A percentile compares a stretch with the other conserved stretches of the same genome.
These are phyloP conservation scores for Scaptomyza tumidula DNA, from an alignment of 2,888 invertebrate genomes.

Conservation along the genomic window DNA sequence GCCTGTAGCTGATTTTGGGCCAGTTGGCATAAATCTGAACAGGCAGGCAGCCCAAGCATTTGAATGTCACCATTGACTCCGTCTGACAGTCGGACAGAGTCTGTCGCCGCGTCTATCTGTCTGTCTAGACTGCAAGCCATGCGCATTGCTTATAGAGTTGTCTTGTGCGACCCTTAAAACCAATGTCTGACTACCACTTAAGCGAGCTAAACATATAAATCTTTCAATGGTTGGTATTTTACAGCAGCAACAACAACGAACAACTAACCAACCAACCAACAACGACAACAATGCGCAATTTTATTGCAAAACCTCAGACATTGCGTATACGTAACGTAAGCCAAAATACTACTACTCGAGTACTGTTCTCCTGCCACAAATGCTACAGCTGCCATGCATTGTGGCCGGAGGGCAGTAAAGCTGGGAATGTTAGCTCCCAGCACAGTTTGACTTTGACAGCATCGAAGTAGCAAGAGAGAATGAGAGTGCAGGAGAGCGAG, in stretches of 20 bases:
- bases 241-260: slow-evolving; percentile 33
- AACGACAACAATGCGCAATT: slow-evolving; percentile 70
- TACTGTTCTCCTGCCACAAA: slow-evolving; percentile 58
- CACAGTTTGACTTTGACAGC: slow-evolving; percentile 46
- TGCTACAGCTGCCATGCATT: slow-evolving; percentile 66
- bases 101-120: slow-evolving; percentile 44
- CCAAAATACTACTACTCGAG: slow-evolving; percentile 27
- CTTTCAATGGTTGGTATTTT: slow-evolving; percentile 73
- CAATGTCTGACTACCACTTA: slow-evolving; percentile 78
- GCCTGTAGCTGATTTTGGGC: slow-evolving; percentile 18
- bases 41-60: slow-evolving; percentile 52
- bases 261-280: slow-evolving; percentile 27
- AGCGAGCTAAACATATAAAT: slow-evolving; percentile 76
- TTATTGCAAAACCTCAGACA: slow-evolving; percentile 76
- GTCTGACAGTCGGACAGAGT: slow-evolving; percentile 2
- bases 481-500: background rate
- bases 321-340: slow-evolving; percentile 75
- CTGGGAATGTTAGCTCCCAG: slow-evolving; percentile 32
- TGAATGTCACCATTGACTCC: slow-evolving; percentile 65
- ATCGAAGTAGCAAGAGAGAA: background rate
- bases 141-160: slow-evolving; percentile 67
- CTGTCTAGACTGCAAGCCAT: slow-evolving; percentile 63
- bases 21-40: slow-evolving; percentile 65
- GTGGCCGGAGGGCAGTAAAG: slow-evolving; percentile 45
- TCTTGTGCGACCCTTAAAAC: slow-evolving; percentile 68